Evolutionary conservation across 2,113 vertebrate species (phyloP).

Genomic region (Elaphurus davidianus): DNA sequence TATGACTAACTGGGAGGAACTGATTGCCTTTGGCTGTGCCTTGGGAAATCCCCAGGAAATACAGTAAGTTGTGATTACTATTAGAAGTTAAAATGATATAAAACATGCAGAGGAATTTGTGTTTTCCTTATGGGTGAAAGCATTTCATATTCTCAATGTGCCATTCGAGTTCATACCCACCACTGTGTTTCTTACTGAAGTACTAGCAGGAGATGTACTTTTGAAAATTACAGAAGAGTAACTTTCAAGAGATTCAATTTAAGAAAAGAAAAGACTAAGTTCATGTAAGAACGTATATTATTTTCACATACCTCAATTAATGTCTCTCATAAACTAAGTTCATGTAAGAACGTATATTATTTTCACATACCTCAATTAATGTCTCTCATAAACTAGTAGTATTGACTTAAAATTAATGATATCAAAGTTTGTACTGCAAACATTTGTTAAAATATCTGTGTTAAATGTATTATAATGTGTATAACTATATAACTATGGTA

Average conservation of each 20-base stretch:
- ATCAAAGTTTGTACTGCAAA: neutral
- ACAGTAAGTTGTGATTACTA: conserved; percentile 34
- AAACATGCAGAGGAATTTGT: neutral
- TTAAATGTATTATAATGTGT: neutral
- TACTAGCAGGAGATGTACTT: neutral
- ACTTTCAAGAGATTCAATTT: neutral
- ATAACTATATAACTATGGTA: neutral
- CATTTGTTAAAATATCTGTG: neutral
- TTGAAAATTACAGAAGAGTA: neutral
- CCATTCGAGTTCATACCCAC: neutral
- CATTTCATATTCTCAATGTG: conserved; percentile 4
- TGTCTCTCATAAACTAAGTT: neutral
- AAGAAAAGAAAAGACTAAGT: neutral
- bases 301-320: neutral
- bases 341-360: neutral
- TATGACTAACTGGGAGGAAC: conserved; percentile 53
- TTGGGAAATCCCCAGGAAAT: conserved; percentile 25
- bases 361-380: neutral
- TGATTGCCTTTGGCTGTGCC: conserved; percentile 39
- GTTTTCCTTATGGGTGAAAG: neutral
- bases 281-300: neutral
- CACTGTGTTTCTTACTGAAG: neutral
- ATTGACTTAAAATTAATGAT: neutral
- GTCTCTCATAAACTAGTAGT: neutral
- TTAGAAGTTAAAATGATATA: conserved; percentile 42